Conservation (phyloP, 1,140 invertebrate species). For the Ctenoplectra terminalis region DNA sequence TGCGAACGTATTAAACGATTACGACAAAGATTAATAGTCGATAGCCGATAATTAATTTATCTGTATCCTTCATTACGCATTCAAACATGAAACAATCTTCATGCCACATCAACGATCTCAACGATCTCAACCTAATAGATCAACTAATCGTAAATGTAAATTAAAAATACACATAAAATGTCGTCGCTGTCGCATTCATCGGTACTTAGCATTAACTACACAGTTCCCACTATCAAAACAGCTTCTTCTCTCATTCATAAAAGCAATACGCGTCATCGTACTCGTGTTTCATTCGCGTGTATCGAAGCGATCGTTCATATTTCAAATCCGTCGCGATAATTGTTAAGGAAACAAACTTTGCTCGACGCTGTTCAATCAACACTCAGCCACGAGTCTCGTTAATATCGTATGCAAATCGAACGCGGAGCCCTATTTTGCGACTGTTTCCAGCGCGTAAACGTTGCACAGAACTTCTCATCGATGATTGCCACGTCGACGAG, state of each 20-base stretch:
- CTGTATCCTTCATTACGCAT: too few relatives aligned
- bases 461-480: not conserved
- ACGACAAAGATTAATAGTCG: too few relatives aligned
- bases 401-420: conserved; percentile 46
- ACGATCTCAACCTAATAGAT: too few relatives aligned
- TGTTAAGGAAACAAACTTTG: not conserved
- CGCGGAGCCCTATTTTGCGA: not conserved
- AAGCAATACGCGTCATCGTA: not conserved
- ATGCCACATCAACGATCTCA: too few relatives aligned
- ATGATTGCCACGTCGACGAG: conserved; percentile 5
- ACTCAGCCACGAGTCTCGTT: conserved; percentile 5
- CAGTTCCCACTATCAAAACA: too few relatives aligned
- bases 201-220: too few relatives aligned
- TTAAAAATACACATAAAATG: too few relatives aligned
- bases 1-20: too few relatives aligned
- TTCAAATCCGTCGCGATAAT: not conserved
- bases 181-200: too few relatives aligned
- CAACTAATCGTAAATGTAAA: too few relatives aligned
- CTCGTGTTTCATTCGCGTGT: not conserved
- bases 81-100: too few relatives aligned
- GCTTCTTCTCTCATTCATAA: not conserved
- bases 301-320: not conserved
- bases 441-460: not conserved
- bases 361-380: not conserved
- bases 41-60: too few relatives aligned